Conservation (phyloP, 2,113 vertebrate genomes). For the Pycnonotus jocosus region DNA sequence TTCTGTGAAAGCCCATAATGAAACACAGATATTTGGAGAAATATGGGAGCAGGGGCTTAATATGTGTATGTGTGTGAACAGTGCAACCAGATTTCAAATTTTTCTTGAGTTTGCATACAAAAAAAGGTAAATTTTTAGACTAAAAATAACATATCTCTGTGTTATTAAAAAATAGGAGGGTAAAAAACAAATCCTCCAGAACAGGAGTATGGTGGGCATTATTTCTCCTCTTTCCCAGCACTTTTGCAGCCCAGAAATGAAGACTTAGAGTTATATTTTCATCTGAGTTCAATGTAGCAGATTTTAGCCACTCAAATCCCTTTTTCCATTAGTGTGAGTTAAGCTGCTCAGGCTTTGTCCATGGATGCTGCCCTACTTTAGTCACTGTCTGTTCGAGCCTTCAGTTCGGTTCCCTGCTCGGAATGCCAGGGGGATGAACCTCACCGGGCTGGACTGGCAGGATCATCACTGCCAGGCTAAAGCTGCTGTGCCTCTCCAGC, state of each 20-base stretch:
- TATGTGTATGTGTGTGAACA: neutral
- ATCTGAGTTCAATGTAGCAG: neutral
- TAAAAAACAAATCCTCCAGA: neutral
- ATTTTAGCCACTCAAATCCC: neutral
- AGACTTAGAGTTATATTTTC: neutral
- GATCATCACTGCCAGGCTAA: neutral
- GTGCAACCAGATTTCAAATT: neutral
- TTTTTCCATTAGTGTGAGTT: neutral
- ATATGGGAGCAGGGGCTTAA: neutral
- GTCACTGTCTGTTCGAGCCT: neutral
- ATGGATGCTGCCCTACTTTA: neutral
- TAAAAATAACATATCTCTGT: neutral
- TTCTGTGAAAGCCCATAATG: neutral
- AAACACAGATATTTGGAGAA: neutral
- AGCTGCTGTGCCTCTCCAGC: neutral
- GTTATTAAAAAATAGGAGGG: neutral
- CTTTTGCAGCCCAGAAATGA: neutral
- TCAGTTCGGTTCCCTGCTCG: neutral
- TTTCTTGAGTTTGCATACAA: neutral
- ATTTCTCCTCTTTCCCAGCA: neutral
- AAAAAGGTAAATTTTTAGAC: neutral
- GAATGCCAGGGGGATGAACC: neutral
- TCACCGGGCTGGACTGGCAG: neutral
- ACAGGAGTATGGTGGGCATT: neutral
- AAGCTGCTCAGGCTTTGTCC: neutral